These are phyloP conservation scores for Australoheros facetus DNA, from an alignment of 2,797 vertebrate genomes.

Conservation along the genomic window DNA sequence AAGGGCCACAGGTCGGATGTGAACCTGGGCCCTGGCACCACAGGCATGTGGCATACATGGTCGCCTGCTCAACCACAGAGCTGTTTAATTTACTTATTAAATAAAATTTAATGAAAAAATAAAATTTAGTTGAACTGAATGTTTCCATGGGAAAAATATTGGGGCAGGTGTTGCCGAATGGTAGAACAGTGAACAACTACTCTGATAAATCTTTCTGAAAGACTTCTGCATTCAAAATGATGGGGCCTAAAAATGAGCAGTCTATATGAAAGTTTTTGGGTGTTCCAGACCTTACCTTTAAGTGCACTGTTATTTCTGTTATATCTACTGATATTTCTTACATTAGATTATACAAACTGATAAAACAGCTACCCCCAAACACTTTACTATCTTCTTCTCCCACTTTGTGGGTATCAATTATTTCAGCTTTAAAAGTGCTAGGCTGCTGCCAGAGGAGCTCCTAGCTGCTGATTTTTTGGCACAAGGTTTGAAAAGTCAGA, in stretches of 20 bases:
- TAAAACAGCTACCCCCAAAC: not conserved
- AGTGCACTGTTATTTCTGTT: not conserved
- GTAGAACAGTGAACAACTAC: too few relatives aligned
- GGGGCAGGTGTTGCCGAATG: accelerated
- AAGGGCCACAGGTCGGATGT: too few relatives aligned
- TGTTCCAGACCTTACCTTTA: not conserved
- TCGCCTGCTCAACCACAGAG: too few relatives aligned
- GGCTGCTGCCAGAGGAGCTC: not conserved
- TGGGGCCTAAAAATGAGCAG: not conserved
- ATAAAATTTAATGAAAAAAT: too few relatives aligned
- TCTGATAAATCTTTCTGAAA: not conserved
- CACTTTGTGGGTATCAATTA: not conserved
- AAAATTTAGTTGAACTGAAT: too few relatives aligned
- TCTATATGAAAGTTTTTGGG: not conserved
- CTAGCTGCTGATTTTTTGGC: not conserved
- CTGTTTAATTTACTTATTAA: not conserved
- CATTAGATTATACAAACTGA: not conserved
- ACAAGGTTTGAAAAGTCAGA: not conserved
- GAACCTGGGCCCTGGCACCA: too few relatives aligned
- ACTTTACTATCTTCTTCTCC: accelerated
- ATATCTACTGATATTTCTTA: not conserved
- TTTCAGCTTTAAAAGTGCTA: not conserved
- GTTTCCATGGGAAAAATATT: not conserved
- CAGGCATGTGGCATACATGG: too few relatives aligned
- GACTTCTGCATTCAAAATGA: not conserved